Evolutionary conservation across 2,888 invertebrate genomes (phyloP), one percentile per base, ranked within the genome.

Genomic region (Apamea monoglypha): DNA sequence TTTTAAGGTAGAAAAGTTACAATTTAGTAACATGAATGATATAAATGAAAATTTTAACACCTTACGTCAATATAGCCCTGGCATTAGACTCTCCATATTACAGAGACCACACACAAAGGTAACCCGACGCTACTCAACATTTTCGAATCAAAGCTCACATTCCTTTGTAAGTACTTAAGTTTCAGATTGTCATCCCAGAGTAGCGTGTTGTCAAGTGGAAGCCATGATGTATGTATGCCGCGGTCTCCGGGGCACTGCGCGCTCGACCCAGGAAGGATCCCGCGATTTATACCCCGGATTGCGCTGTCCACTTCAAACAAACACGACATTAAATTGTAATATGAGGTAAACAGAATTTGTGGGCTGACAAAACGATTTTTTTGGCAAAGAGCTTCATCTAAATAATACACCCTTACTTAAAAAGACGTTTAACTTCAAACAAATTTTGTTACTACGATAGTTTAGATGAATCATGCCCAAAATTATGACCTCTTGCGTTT

Each of bases 161-260:
- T 77, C 76, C 70, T 47, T 50, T 10, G 71, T 82, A 67, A 56
- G 56, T n/a, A 47, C 67, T 80, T 76, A 82, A 78, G 67, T 74
- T 82, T 72, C 78, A 83, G 77, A 84, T 87, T 85, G 85, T 85
- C 84, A 83, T 87, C 59, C 75, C 53, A 25, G 21, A 72, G 72
- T 86, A 87, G 74, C 87, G 76, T 84, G 86, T 88, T 82, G 88
- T 91, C 88, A 92, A 91, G 92, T 85, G 88, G 84, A 89, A 88
- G 89, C 86, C 90, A 93, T 95, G 94, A 95, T 94, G 92, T 94
- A 94, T 94, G 92, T 91, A 84, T 71, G 92, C 90, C 87, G 88
- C 89, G 85, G 85, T 91, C 91, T 90, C 89, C 67, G 77, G 87
- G 87, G 89, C 81, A 78, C 82, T 87, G 79, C 82, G 86, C 89